Percentiles rank a stretch among this genome's conserved stretches.
These are phyloP conservation scores for Anas bernieri DNA, from an alignment of 2,797 vertebrate species.

Conservation along the genomic window DNA sequence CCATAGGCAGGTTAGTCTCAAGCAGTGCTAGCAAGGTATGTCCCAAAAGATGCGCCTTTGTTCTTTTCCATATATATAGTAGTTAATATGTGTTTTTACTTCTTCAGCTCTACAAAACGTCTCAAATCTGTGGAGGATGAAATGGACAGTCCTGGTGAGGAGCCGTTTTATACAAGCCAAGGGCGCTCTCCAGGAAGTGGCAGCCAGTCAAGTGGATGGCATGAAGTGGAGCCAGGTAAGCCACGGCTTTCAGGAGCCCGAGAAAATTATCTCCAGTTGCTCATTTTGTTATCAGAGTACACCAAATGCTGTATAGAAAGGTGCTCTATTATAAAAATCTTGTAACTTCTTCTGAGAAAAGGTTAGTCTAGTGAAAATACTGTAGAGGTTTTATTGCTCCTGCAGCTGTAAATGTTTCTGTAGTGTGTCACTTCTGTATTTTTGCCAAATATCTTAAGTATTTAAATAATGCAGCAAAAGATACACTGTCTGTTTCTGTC, in stretches of 20 bases:
- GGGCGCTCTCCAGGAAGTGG: conserved; percentile 94
- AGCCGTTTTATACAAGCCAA: conserved; percentile 94
- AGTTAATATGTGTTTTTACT: not conserved
- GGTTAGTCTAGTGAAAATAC: not conserved
- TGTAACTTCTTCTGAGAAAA: conserved; percentile 6
- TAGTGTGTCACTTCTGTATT: conserved; percentile 60
- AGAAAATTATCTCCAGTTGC: not conserved
- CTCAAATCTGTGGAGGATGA: conserved; percentile 99
- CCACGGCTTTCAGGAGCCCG: not conserved
- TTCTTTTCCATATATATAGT: not conserved
- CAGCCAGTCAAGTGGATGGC: conserved; percentile 96
- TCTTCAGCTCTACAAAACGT: conserved; percentile 93
- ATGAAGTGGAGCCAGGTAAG: conserved; percentile 98
- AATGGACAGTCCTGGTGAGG: conserved; percentile 97
- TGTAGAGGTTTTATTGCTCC: conserved; percentile 34
- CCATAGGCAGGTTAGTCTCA: not conserved
- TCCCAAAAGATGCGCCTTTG: not conserved
- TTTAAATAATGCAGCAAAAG: conserved; percentile 59
- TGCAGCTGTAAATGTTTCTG: conserved; percentile 69
- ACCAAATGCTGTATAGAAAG: not conserved
- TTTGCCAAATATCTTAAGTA: conserved; percentile 64
- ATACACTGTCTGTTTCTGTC: conserved; percentile 36
- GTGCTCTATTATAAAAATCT: not conserved
- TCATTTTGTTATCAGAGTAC: conserved; percentile 7
- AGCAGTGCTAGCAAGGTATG: fast-evolving